Conservation (phyloP, 2,888 invertebrate species). For the Odontomyia ornata region DNA sequence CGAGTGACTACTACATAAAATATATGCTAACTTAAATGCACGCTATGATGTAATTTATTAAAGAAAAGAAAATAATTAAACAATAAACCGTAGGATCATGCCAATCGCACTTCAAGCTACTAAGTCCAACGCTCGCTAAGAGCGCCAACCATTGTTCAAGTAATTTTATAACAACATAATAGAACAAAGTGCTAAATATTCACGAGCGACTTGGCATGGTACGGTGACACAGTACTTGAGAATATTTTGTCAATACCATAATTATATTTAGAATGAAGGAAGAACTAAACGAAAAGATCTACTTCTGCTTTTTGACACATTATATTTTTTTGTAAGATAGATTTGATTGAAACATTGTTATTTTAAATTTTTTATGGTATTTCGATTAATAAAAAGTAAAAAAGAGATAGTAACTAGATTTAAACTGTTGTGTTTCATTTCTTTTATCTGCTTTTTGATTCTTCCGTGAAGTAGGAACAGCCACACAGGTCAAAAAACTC, state of each 20-base stretch:
- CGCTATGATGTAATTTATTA: slow-evolving; percentile 25
- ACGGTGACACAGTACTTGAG: slow-evolving; percentile 32
- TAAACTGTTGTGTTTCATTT: background rate
- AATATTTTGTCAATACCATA: slow-evolving; percentile 40
- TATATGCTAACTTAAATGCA: slow-evolving; percentile 25
- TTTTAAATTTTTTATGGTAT: slow-evolving; percentile 40
- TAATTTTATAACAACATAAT: too few relatives aligned
- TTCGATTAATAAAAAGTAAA: slow-evolving; percentile 36
- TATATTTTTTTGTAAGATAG: slow-evolving; percentile 37
- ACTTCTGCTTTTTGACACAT: slow-evolving; percentile 40
- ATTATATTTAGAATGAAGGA: slow-evolving; percentile 24
- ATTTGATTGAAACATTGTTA: slow-evolving; percentile 41
- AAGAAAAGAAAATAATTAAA: too few relatives aligned
- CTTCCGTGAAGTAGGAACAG: too few relatives aligned
- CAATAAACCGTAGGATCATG: background rate
- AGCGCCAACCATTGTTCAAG: too few relatives aligned
- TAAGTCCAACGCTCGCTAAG: too few relatives aligned
- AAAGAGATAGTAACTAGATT: slow-evolving; percentile 26
- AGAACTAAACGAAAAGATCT: background rate
- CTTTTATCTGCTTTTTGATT: too few relatives aligned
- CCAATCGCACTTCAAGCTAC: too few relatives aligned
- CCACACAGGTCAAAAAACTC: too few relatives aligned
- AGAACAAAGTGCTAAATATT: background rate
- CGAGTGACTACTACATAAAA: background rate
- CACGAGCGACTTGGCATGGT: background rate